Evolutionary conservation across 2,888 invertebrate species (phyloP), one percentile per base, ranked within the genome.

Genomic region (Empis stercorea): DNA sequence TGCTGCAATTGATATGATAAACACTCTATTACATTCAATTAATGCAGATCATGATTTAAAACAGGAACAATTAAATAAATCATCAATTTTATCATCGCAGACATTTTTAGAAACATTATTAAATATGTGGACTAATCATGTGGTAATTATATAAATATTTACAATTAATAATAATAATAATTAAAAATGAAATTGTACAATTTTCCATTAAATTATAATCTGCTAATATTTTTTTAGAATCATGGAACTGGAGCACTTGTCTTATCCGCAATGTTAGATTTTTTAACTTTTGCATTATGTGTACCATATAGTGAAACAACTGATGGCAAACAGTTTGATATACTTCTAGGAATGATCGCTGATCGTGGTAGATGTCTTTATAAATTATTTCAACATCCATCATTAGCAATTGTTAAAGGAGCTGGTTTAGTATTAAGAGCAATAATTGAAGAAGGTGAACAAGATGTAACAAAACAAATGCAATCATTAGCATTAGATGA

Each of bases 271-370:
- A 95, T 99, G 95, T 74, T 99, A 64, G 99, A 99, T 71, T 92
- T 99, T 64, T 73, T 99, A 53, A 99, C 97, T 36, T 99, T 96
- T 72, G 87, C 95, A 4, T 76, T 99, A 38, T 99, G 99, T 72
- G 93, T 96, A 52, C 99, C 99, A 5, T 99, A 97, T 72, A 93
- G 94, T 62, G 99, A 99, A 72, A 99, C 99, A 5, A 99, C 99
- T 0, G 94, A 96, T 62, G 93, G 94, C 44, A 88, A 88, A 62
- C 91, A 92, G 64, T 95, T 95, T 68, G 97, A 99, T 68, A 81
- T 81, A 56, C 73, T 97, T 45, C 71, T 97, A 20, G 91, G 93
- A 70, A 82, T 97, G 80, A 95, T 97, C 2, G 93, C 99, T 5
- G 80, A 84, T 45, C 79, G 88, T 55, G 97, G 97, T 7, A 78